Percentiles rank a stretch among this genome's conserved stretches.
phyloP scores from a whole-genome alignment of 2,888 invertebrate genomes.

The Steinernema scapterisci region DNA sequence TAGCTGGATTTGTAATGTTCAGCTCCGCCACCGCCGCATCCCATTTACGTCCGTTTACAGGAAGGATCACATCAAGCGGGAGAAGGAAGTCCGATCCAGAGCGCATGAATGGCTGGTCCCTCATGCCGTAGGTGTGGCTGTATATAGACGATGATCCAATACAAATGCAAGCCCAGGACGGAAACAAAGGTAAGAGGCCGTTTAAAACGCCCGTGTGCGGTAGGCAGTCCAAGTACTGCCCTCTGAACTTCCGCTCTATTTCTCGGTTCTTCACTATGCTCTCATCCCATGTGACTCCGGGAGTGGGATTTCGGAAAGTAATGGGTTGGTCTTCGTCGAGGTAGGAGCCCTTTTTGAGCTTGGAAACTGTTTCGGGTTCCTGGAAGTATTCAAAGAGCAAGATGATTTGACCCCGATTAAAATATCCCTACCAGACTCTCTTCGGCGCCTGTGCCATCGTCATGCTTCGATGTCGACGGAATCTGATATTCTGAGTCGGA shows the following conservation, averaged over 20 bases:
- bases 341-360: slow-evolving; percentile 13
- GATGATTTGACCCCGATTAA: no score
- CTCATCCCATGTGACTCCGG: not conserved
- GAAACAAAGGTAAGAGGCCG: slow-evolving; percentile 80
- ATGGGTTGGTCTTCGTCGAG: slow-evolving; percentile 19
- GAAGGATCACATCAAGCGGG: slow-evolving; percentile 82
- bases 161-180: slow-evolving; percentile 88
- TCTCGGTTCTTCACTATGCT: not conserved
- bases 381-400: no score
- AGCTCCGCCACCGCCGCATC: slow-evolving; percentile 43
- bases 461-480: no score
- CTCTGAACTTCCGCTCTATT: slow-evolving; percentile 28
- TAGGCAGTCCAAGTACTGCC: slow-evolving; percentile 85
- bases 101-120: slow-evolving; percentile 88
- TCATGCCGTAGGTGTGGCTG: slow-evolving; percentile 74
- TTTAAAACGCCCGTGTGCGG: slow-evolving; percentile 76
- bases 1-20: slow-evolving; percentile 19
- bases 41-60: slow-evolving; percentile 65
- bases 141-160: slow-evolving; percentile 88
- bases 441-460: no score
- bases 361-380: not conserved
- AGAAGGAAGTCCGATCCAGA: slow-evolving; percentile 86
- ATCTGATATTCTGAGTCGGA: no score
- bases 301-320: slow-evolving; percentile 24
- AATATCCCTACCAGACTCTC: no score